Percentiles rank a stretch among this genome's conserved stretches.
These are phyloP conservation scores for Ctenoplectra terminalis DNA, from an alignment of 1,140 invertebrate species.

Conservation along the genomic window DNA sequence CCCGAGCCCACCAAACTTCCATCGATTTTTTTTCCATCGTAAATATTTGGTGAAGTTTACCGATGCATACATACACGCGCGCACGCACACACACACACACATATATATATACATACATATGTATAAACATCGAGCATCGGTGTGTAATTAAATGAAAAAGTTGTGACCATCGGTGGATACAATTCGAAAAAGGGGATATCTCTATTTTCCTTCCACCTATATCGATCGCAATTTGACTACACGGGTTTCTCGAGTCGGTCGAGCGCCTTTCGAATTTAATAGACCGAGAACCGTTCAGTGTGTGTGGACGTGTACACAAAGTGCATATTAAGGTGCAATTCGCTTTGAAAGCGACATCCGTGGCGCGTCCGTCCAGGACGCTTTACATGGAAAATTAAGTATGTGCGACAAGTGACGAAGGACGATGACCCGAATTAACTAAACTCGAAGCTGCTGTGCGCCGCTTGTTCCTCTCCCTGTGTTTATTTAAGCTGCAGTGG, in stretches of 20 bases:
- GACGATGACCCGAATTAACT: constrained; percentile 75
- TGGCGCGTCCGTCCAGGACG: constrained; percentile 25
- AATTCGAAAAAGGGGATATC: neutral
- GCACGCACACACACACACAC: too few species aligned
- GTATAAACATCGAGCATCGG: too few species aligned
- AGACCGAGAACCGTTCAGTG: constrained; percentile 32
- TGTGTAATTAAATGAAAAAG: too few species aligned
- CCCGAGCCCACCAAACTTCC: constrained; percentile 25
- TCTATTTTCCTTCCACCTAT: neutral
- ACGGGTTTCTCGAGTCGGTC: constrained; percentile 4
- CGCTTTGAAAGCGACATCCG: constrained; percentile 46
- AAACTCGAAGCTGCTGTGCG: constrained; percentile 56
- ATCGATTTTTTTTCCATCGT: constrained; percentile 42
- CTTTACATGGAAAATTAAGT: constrained; percentile 53
- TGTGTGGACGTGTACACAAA: neutral
- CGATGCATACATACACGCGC: neutral
- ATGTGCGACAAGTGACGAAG: constrained; percentile 57
- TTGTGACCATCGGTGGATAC: neutral
- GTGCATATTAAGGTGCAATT: constrained; percentile 31
- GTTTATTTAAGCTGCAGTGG: constrained; percentile 67
- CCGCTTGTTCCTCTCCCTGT: constrained; percentile 55
- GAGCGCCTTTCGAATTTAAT: constrained; percentile 47
- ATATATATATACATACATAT: too few species aligned
- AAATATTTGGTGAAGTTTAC: constrained; percentile 23
- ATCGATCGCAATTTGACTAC: constrained; percentile 33